These are phyloP conservation scores for Kryptopterus vitreolus DNA, from an alignment of 2,797 vertebrate species.

Conservation along the genomic window DNA sequence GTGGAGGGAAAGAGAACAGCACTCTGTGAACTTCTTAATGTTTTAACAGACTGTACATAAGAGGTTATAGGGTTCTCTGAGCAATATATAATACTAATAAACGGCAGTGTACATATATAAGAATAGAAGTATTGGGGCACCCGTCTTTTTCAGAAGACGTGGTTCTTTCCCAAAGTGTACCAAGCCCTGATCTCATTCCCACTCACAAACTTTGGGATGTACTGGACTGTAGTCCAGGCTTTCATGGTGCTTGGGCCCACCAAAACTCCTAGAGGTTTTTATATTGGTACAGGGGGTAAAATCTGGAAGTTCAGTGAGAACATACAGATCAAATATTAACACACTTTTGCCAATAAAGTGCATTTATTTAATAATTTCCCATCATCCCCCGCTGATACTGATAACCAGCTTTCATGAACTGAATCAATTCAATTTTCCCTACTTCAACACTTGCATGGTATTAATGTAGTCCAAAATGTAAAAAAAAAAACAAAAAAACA, in stretches of 20 bases:
- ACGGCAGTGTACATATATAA: background rate
- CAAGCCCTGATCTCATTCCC: background rate
- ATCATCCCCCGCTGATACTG: background rate
- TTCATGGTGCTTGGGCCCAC: no score
- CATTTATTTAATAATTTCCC: background rate
- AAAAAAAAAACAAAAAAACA: no score
- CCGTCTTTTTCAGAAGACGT: no score
- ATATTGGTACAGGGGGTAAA: background rate
- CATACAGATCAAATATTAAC: background rate
- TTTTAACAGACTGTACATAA: background rate
- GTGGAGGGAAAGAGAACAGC: constrained; percentile 29
- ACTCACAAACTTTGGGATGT: background rate
- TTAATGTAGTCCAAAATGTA: no score
- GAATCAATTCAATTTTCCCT: background rate
- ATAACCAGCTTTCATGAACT: background rate
- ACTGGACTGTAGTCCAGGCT: background rate
- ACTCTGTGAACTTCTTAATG: background rate
- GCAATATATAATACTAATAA: background rate
- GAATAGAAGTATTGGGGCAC: no score
- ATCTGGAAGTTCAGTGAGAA: background rate
- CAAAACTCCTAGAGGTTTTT: background rate
- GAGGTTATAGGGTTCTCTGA: background rate
- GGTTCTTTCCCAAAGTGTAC: no score
- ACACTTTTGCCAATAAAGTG: background rate
- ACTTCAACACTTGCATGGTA: no score